Conservation (phyloP, 2,797 vertebrate genomes). For the Mionectes olivaceus region DNA sequence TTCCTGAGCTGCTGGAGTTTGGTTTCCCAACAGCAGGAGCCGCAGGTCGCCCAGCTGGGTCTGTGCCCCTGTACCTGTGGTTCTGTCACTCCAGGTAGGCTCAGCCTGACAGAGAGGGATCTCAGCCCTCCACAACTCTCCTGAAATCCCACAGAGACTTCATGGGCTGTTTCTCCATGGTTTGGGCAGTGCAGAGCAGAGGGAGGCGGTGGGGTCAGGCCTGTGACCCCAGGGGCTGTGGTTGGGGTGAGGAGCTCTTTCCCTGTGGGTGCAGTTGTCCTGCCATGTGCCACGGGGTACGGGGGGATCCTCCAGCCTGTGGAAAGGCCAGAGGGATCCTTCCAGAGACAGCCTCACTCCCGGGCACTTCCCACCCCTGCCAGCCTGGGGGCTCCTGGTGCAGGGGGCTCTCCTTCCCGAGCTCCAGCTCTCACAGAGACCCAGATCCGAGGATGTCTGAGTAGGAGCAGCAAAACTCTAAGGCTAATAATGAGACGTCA, state of each 20-base stretch:
- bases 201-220: not conserved
- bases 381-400: not conserved
- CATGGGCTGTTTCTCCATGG: rapidly evolving
- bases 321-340: not conserved
- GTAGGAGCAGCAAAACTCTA: not conserved
- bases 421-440: not conserved
- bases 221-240: rapidly evolving
- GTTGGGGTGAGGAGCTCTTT: not conserved
- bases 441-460: rapidly evolving
- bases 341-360: rapidly evolving
- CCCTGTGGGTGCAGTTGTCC: rapidly evolving
- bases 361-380: rapidly evolving
- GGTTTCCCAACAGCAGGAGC: rapidly evolving
- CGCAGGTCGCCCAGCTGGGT: rapidly evolving
- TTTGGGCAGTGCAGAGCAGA: not conserved
- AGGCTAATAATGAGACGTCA: not conserved
- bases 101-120: not conserved
- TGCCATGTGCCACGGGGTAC: rapidly evolving
- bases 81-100: not conserved
- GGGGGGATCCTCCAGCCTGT: not conserved
- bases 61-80: not conserved
- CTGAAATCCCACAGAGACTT: not conserved
- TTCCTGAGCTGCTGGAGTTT: not conserved
- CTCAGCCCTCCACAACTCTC: rapidly evolving
- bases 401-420: not conserved